phyloP scores from a whole-genome alignment of 2,113 vertebrate species.

The Ibidorhyncha struthersii region DNA sequence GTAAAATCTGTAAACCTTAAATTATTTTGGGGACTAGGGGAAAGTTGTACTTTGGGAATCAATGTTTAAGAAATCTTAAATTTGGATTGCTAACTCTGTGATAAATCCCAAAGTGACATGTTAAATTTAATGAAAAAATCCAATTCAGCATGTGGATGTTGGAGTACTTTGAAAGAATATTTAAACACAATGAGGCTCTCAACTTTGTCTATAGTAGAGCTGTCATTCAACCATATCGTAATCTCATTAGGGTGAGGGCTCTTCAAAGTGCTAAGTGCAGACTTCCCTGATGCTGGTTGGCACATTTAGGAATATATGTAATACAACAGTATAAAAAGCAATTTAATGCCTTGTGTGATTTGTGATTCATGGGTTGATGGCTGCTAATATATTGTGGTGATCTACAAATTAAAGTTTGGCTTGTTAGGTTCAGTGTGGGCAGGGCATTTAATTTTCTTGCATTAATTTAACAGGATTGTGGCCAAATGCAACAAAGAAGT shows the following conservation, averaged over 20 bases:
- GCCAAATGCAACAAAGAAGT: background rate
- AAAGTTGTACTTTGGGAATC: background rate
- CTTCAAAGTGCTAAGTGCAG: slow-evolving; percentile 43
- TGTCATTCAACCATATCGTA: slow-evolving; percentile 7
- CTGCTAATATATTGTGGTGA: slow-evolving; percentile 19
- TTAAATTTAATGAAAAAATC: slow-evolving; percentile 35
- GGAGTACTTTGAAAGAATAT: slow-evolving; percentile 12
- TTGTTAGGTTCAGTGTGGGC: background rate
- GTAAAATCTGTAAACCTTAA: background rate
- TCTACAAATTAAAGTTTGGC: slow-evolving; percentile 3
- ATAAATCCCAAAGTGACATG: slow-evolving; percentile 11
- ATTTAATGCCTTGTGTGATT: slow-evolving; percentile 37
- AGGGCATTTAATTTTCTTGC: background rate
- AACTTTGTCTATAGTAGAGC: background rate
- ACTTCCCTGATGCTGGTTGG: slow-evolving; percentile 11
- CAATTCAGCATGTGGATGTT: background rate
- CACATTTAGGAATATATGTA: background rate
- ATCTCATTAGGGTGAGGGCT: slow-evolving; percentile 41
- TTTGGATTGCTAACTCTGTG: background rate
- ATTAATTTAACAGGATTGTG: background rate
- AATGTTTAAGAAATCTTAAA: background rate
- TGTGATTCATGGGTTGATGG: slow-evolving; percentile 8
- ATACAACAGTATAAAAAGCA: slow-evolving; percentile 30
- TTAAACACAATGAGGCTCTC: slow-evolving; percentile 23
- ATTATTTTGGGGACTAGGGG: background rate